Base-by-base conservation (phyloP, 1,140 invertebrate species). In the Lordiphosa stackelbergi region DNA sequence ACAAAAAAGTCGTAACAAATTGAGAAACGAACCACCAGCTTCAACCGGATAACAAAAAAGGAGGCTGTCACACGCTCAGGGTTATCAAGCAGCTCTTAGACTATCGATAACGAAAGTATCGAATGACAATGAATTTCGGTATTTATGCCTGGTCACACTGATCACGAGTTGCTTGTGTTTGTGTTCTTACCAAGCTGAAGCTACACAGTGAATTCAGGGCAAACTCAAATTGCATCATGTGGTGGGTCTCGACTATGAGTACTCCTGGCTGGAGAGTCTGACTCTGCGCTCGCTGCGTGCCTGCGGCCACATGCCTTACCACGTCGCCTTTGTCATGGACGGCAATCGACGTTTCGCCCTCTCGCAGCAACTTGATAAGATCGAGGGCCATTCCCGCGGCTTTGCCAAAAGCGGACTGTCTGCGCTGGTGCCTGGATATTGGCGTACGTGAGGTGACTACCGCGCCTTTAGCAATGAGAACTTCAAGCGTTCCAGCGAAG, bases 401-500 rank as follows among this genome's bases (percentile, higher is more conserved):
- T 99, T 99, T 89, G 93, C 98, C 54, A 99, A 98, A 89, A 42
- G 91, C 97, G 0, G 95, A 99, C 91, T 96, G 95, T n/a, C 89
- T 99, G 36, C 93, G 95, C 84, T 97, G 96, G 96, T 94, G 93
- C 78, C 81, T 92, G 51, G 92, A 94, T 77, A 87, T 94, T 49
- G 93, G 92, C 13, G 90, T 94, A 60, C 87, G 88, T 31, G 97
- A 99, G 92, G 96, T 99, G 0, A 99, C 98, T 6, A 95, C 99
- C 7, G 98, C 90, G 98, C 98, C 28, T 99, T 99, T 78, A 99
- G 97, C 88, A 99, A 99, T 88, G 98, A 99, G 90, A 99, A 99
- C 89, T 99, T 99, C 84, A 99, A 99, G 89, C 90, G 98, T 54
- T 94, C 92, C 47, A 88, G 93, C 86, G 94, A 98, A 59, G 98